A percentile compares a stretch with the other conserved stretches of the same genome.
phyloP scores from a whole-genome alignment of 2,888 invertebrate genomes.

The Electrophaes corylata region DNA sequence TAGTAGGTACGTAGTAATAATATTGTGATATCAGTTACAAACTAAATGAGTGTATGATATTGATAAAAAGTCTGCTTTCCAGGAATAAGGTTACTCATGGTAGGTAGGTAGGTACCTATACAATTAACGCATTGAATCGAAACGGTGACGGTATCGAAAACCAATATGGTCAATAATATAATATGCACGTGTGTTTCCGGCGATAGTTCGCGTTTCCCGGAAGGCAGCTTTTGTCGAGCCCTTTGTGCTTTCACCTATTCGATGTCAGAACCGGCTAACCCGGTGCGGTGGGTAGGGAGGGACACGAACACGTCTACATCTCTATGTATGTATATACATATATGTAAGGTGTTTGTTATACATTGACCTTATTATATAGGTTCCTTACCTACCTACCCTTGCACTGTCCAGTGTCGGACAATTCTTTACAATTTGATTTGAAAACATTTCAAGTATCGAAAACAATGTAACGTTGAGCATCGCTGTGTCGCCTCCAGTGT shows the following conservation, averaged over 20 bases:
- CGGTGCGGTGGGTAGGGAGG: too few species aligned
- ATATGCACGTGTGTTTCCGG: constrained; percentile 9
- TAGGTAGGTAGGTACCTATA: not conserved
- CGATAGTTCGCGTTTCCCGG: constrained; percentile 7
- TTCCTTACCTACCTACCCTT: not conserved
- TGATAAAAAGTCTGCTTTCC: not conserved
- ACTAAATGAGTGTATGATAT: not conserved
- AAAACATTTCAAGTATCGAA: not conserved
- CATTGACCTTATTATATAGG: too few species aligned
- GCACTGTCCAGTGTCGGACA: not conserved
- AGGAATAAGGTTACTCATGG: not conserved
- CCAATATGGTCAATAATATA: not conserved
- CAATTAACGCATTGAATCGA: not conserved
- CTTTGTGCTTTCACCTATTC: constrained; percentile 13
- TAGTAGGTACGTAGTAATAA: too few species aligned
- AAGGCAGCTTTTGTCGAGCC: constrained; percentile 11
- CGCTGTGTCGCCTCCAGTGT: not conserved
- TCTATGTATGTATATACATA: too few species aligned
- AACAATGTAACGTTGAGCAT: not conserved
- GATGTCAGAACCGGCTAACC: not conserved
- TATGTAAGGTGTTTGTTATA: too few species aligned
- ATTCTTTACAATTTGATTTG: constrained; percentile 2
- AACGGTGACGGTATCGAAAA: not conserved
- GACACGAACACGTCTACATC: too few species aligned
- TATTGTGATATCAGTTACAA: too few species aligned